Base-by-base conservation (phyloP, 2,888 invertebrate genomes). In the Aquatica leii region DNA sequence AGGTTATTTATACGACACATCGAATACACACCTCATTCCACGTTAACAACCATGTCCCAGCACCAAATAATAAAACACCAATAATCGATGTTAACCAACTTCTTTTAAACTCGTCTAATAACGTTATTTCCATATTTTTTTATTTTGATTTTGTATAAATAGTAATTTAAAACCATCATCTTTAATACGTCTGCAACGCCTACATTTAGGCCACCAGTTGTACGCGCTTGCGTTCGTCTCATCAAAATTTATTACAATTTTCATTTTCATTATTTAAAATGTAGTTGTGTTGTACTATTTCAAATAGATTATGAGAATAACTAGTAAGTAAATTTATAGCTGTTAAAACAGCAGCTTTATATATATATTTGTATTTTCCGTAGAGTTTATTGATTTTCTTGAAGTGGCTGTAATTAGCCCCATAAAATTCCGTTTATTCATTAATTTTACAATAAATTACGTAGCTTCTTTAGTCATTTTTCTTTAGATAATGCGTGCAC, bases 1-100 rank as follows among this genome's bases (percentile, higher is more conserved):
- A 24, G 24, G 24, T 24, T 24, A 24, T 4, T n/a, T n/a, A 8
- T 14, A 14, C 41, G 14, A 41, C 15, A 11, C 1, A 46, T 18
- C 46, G 17, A n/a, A 24, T 24, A 24, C 24, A 69, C 83, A 93
- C 94, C 87, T 95, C 95, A 79, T 95, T 93, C 92, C 92, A 94
- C 76, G 92, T 86, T 52, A 95, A 82, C 17, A 94, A 84, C 74
- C 86, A 88, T 69, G 88, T 86, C 31, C 92, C 92, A 35, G 85
- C 86, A 21, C 84, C 78, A 76, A 91, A 89, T 46, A 92, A 81
- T 55, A 88, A 75, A 35, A 88, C 78, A 54, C 92, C 93, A 65
- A 93, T 86, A 15, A 88, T 77, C 50, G 90, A 89, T 35, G 90
- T 90, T 2, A 92, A 76, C 92, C 92, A 93, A 65, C 87, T 88